Conservation (phyloP, 2,113 vertebrate species). For the Neoarius graeffei region DNA sequence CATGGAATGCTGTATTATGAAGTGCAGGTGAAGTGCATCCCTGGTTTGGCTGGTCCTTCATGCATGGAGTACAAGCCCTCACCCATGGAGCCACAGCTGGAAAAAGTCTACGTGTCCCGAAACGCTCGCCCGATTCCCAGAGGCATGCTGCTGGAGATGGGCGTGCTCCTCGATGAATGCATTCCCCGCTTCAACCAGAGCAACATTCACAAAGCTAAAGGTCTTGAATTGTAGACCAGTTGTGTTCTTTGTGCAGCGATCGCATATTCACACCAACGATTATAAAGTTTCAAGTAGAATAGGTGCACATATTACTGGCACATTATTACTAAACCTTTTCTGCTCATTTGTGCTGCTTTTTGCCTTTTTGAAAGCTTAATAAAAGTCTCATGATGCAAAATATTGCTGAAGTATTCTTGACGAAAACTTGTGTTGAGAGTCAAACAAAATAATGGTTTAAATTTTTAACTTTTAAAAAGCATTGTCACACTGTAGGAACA, state of each 20-base stretch:
- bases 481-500: background rate
- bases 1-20: constrained; percentile 59
- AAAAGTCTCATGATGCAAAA: background rate
- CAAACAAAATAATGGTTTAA: too few relatives aligned
- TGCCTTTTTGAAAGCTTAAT: background rate
- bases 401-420: background rate
- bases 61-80: constrained; percentile 61
- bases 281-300: background rate
- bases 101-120: constrained; percentile 36
- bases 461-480: too few relatives aligned
- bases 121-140: constrained; percentile 38
- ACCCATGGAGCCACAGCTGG: constrained; percentile 44
- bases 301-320: background rate
- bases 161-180: constrained; percentile 35
- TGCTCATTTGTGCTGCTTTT: background rate
- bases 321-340: background rate
- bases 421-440: background rate
- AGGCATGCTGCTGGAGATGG: constrained; percentile 38
- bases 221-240: background rate
- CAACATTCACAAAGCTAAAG: background rate
- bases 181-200: constrained; percentile 10
- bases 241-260: background rate
- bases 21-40: constrained; percentile 51
- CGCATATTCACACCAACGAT: background rate
- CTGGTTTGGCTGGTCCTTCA: constrained; percentile 51